Percentiles rank a stretch among this genome's conserved stretches.
Evolutionary conservation across 2,888 invertebrate genomes (phyloP).

Genomic region (Alitta virens): DNA sequence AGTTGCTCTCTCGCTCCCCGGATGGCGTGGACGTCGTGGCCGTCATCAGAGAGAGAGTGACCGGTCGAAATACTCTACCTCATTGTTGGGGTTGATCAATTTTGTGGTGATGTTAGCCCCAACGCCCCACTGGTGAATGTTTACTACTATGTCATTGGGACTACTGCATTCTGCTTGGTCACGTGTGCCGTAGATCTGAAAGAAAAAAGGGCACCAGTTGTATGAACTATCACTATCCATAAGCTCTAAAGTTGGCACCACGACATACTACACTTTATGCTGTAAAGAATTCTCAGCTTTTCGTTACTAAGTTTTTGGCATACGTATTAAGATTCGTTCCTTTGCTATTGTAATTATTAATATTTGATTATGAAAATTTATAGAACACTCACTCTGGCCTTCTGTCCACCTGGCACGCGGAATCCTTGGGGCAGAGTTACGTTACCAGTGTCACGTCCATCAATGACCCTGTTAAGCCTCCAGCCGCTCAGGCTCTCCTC

Average conservation of each 20-base stretch:
- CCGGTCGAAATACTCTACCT: slow-evolving; percentile 40
- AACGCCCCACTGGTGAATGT: slow-evolving; percentile 51
- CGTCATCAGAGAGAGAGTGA: slow-evolving; percentile 11
- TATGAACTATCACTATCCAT: neutral
- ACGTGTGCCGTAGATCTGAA: slow-evolving; percentile 10
- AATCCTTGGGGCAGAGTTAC: slow-evolving; percentile 10
- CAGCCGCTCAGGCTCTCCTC: slow-evolving; percentile 57
- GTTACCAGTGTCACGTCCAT: slow-evolving; percentile 34
- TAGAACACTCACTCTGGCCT: slow-evolving; percentile 9
- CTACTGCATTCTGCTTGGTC: neutral
- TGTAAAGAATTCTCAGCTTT: too few relatives aligned
- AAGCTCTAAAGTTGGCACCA: too few relatives aligned
- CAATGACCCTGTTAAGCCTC: slow-evolving; percentile 55
- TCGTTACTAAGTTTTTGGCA: too few relatives aligned
- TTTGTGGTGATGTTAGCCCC: slow-evolving; percentile 59
- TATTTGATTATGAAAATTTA: too few relatives aligned
- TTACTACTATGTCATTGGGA: slow-evolving; percentile 25
- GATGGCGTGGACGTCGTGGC: slow-evolving; percentile 2
- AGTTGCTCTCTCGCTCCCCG: neutral
- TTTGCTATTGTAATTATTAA: too few relatives aligned
- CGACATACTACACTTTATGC: too few relatives aligned
- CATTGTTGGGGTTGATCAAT: slow-evolving; percentile 58
- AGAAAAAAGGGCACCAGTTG: neutral
- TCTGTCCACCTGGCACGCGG: neutral
- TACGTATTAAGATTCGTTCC: too few relatives aligned